These are phyloP conservation scores for Berghia stephanieae DNA, from an alignment of 1,140 invertebrate species.

Conservation along the genomic window DNA sequence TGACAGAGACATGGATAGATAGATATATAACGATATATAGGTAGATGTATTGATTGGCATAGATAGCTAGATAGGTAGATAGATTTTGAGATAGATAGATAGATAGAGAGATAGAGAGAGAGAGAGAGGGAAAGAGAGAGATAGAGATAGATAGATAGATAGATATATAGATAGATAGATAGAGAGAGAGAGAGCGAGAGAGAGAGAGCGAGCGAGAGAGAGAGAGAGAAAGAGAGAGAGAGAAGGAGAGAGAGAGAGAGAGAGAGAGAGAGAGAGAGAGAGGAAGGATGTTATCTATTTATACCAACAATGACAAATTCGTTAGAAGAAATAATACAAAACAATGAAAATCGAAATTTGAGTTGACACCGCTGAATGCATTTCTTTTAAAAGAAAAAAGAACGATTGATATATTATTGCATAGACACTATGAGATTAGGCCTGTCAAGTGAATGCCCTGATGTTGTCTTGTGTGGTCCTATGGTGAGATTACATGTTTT, in stretches of 20 bases:
- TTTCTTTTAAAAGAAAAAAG: too few relatives aligned
- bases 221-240: not conserved
- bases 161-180: not conserved
- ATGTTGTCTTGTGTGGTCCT: too few relatives aligned
- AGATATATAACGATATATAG: not conserved
- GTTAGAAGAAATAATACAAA: too few relatives aligned
- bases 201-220: not conserved
- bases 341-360: too few relatives aligned
- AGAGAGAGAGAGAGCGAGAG: not conserved
- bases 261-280: conserved; percentile 20
- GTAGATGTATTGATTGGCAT: not conserved
- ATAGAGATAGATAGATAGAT: not conserved
- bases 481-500: too few relatives aligned
- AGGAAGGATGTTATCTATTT: not conserved
- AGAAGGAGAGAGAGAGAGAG: conserved; percentile 10
- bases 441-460: too few relatives aligned
- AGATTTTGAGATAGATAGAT: too few relatives aligned
- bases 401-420: too few relatives aligned
- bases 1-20: not conserved
- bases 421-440: too few relatives aligned
- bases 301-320: not conserved
- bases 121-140: not conserved
- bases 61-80: too few relatives aligned
- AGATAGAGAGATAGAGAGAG: not conserved
- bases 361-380: too few relatives aligned